phyloP scores from a whole-genome alignment of 1,140 invertebrate genomes.

The Heliconius hermathena region DNA sequence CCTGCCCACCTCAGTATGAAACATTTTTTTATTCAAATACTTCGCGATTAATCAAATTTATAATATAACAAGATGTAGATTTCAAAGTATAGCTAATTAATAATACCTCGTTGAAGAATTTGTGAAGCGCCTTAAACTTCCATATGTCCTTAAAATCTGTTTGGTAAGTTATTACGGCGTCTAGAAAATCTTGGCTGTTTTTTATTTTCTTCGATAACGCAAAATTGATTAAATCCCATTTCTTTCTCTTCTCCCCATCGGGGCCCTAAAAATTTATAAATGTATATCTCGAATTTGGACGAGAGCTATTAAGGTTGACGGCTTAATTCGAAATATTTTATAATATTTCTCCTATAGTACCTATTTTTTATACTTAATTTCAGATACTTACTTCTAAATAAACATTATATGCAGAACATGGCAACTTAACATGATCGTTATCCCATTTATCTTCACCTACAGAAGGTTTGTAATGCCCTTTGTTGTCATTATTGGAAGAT shows the following conservation, averaged over 20 bases:
- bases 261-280: conserved; percentile 15
- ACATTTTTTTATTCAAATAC: too few relatives aligned
- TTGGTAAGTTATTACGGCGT: conserved; percentile 27
- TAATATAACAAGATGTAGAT: too few relatives aligned
- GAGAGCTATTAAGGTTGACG: too few relatives aligned
- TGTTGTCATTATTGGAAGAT: neutral
- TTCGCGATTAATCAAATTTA: too few relatives aligned
- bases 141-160: conserved; percentile 30
- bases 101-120: conserved; percentile 31
- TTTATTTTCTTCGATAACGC: conserved; percentile 27
- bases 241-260: conserved; percentile 16
- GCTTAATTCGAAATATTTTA: too few relatives aligned
- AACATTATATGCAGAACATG: conserved; percentile 28
- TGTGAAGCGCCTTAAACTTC: conserved; percentile 30
- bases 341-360: too few relatives aligned
- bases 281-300: too few relatives aligned
- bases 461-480: conserved; percentile 6
- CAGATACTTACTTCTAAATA: conserved; percentile 18
- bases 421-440: conserved; percentile 32
- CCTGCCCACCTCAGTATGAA: too few relatives aligned
- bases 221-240: conserved; percentile 25
- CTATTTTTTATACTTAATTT: too few relatives aligned
- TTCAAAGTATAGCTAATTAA: too few relatives aligned
- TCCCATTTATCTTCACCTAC: conserved; percentile 33
- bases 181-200: conserved; percentile 21